Evolutionary conservation across 2,888 invertebrate genomes (phyloP).

Genomic region (Aradus depressus): DNA sequence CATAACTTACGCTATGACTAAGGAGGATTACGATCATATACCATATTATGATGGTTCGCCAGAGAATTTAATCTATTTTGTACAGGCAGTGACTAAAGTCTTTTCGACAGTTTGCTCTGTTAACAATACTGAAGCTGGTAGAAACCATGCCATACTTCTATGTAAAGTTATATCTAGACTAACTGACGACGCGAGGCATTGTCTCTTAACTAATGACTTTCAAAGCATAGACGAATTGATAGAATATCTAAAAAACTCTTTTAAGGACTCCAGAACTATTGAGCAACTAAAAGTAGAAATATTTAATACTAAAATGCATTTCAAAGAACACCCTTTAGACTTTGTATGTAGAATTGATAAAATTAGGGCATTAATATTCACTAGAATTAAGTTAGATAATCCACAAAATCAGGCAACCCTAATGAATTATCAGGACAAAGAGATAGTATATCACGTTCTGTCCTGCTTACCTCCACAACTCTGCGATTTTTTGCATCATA

Average conservation of each 20-base stretch:
- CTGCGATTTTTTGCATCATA: slow-evolving; percentile 1
- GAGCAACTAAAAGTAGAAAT: slow-evolving; percentile 4
- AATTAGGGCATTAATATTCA: neutral
- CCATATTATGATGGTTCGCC: neutral
- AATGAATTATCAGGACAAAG: neutral
- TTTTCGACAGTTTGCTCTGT: neutral
- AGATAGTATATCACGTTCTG: neutral
- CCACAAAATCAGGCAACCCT: neutral
- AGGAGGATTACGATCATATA: slow-evolving; percentile 5
- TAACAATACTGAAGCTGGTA: neutral
- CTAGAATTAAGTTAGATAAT: neutral
- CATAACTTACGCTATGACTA: neutral
- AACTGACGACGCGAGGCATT: neutral
- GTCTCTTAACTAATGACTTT: neutral
- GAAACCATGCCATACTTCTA: neutral
- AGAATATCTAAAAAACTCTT: neutral
- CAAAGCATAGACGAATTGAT: neutral
- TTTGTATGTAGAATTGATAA: slow-evolving; percentile 1
- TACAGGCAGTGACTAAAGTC: neutral
- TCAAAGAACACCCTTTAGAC: neutral
- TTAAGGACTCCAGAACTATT: neutral
- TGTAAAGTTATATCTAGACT: neutral
- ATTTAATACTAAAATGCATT: neutral
- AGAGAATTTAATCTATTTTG: neutral
- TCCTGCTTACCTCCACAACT: neutral